Percentiles rank a stretch among this genome's conserved stretches.
Evolutionary conservation across 2,113 vertebrate species (phyloP).

Genomic region (Lamprologus speciosus): DNA sequence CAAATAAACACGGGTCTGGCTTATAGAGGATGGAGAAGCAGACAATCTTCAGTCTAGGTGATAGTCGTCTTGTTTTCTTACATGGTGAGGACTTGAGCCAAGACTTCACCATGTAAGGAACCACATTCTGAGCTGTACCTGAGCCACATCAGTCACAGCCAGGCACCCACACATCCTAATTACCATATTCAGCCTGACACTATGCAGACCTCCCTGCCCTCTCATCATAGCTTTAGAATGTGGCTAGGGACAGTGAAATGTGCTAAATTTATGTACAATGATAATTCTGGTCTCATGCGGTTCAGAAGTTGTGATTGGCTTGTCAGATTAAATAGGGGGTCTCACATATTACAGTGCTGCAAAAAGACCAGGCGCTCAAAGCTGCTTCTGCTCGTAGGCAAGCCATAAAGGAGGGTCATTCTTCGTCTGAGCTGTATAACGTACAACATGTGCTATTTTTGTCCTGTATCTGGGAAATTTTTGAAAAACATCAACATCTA

Average conservation of each 20-base stretch:
- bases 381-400: not conserved
- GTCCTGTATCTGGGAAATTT: not conserved
- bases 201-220: not conserved
- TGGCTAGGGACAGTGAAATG: not conserved
- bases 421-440: not conserved
- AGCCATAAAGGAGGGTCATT: not conserved
- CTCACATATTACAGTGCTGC: not conserved
- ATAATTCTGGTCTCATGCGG: not conserved
- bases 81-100: not conserved
- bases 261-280: not conserved
- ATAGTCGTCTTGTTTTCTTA: not conserved
- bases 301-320: not conserved
- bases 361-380: not conserved
- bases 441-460: not conserved
- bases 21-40: not conserved
- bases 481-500: not conserved
- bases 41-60: not conserved
- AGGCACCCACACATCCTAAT: not conserved
- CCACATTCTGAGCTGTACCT: not conserved
- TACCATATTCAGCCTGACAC: not conserved
- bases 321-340: not conserved
- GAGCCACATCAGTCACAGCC: not conserved
- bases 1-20: not conserved
- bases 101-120: not conserved
- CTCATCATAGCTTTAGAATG: not conserved